Conservation (phyloP, 2,888 invertebrate species). For the Clivina fossor region DNA sequence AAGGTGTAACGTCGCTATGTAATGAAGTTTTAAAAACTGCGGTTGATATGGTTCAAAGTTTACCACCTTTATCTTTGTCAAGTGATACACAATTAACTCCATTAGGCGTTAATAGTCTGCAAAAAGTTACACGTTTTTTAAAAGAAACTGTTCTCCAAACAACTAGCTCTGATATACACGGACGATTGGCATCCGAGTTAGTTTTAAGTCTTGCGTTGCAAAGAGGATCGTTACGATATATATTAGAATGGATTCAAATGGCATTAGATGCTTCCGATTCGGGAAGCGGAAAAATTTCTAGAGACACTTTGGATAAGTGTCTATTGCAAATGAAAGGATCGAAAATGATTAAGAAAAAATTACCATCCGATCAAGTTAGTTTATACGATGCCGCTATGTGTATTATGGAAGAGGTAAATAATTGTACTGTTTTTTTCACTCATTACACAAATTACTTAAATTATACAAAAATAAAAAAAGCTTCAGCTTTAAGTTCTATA, state of each 20-base stretch:
- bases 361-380: conserved; percentile 42
- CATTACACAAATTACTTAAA: too few relatives aligned
- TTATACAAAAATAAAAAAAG: too few relatives aligned
- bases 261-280: conserved; percentile 53
- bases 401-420: conserved; percentile 56
- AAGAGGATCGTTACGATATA: conserved; percentile 60
- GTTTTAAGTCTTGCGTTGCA: conserved; percentile 61
- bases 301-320: conserved; percentile 47
- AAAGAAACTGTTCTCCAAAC: conserved; percentile 56
- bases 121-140: conserved; percentile 59
- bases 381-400: conserved; percentile 59
- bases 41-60: conserved; percentile 56
- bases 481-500: too few relatives aligned
- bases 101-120: conserved; percentile 56
- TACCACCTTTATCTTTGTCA: conserved; percentile 62
- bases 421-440: too few relatives aligned
- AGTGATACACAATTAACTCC: conserved; percentile 61
- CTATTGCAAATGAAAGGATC: conserved; percentile 46
- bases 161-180: conserved; percentile 55
- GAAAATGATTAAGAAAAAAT: conserved; percentile 39
- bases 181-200: conserved; percentile 56
- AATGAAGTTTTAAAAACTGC: conserved; percentile 62
- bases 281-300: conserved; percentile 41
- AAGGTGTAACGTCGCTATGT: conserved; percentile 55
- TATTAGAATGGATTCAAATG: conserved; percentile 66